Evolutionary conservation across 2,888 invertebrate species (phyloP).

Genomic region (Agrypnus murinus): DNA sequence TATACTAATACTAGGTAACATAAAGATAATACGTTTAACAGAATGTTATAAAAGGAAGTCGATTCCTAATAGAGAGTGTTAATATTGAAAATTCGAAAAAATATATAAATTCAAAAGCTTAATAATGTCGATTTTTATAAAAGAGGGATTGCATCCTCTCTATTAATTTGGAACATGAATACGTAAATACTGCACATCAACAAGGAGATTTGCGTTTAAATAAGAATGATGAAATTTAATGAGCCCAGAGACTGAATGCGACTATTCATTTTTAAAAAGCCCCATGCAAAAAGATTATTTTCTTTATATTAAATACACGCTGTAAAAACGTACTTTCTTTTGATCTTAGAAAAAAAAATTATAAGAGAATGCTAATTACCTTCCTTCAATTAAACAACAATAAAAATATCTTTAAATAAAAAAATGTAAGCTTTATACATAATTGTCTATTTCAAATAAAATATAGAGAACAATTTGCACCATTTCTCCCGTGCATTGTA

Average conservation of each 20-base stretch:
- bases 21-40: too few relatives aligned
- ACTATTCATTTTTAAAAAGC: constrained; percentile 60
- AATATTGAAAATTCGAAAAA: too few relatives aligned
- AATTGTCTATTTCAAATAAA: too few relatives aligned
- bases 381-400: constrained; percentile 32
- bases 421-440: background rate
- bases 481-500: too few relatives aligned
- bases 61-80: too few relatives aligned
- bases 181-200: constrained; percentile 54
- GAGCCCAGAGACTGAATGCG: constrained; percentile 57
- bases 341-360: constrained; percentile 16
- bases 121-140: constrained; percentile 20
- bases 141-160: constrained; percentile 23
- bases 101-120: background rate
- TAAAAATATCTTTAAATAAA: constrained; percentile 31
- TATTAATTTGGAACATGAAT: constrained; percentile 39
- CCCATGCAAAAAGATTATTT: constrained; percentile 59
- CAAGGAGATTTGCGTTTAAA: constrained; percentile 59
- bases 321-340: constrained; percentile 44
- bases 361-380: constrained; percentile 43
- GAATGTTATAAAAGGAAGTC: too few relatives aligned
- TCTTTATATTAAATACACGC: constrained; percentile 56
- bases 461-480: too few relatives aligned
- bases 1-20: too few relatives aligned
- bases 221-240: constrained; percentile 63